Evolutionary conservation across 2,888 invertebrate genomes (phyloP), one percentile per base, ranked within the genome.

Genomic region (Cryptus viduatorius): DNA sequence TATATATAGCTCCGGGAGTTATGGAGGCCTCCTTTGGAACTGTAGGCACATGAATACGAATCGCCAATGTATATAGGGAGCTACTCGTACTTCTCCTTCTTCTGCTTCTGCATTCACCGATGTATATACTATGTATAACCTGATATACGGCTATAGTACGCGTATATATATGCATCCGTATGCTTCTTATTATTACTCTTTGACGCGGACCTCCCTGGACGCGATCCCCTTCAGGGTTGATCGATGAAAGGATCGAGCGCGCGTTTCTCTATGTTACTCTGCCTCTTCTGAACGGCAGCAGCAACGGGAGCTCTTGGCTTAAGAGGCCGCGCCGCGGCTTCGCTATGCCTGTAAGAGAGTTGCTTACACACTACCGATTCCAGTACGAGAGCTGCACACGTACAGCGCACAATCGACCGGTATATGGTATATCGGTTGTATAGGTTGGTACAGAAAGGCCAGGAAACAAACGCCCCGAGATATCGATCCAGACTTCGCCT

Each of bases 401-500:
- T 61, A 16, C 61, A 73, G 44, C 14, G 48, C 53, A 48, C 37
- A 64, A 8, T 59, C 10, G 48, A 67, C 24, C 67, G 53, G 64
- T 50, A 19, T 24, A 71, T 59, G 46, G 37, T 50, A n/a, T 50
- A n/a, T 19, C 8, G 14, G 8, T 31, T 24, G n/a, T 65, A 59
- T 71, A 65, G 75, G 29, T 50, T 8, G 50, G 69, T 46, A 76
- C 75, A 50, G 48, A 76, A 76, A 79, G 79, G 64, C 44, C 68
- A 46, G 61, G 86, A 86, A 89, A 82, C 86, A 87, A 88, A 88
- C 88, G 89, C 89, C 86, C 83, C 88, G 87, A 89, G 91, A 90
- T 90, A 90, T 90, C 89, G 88, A 91, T 91, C 89, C 89, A 86
- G 87, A 88, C 88, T 86, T 89, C 89, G 91, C 92, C 92, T 92